phyloP scores from a whole-genome alignment of 2,888 invertebrate species.

The Xestia ashworthii region DNA sequence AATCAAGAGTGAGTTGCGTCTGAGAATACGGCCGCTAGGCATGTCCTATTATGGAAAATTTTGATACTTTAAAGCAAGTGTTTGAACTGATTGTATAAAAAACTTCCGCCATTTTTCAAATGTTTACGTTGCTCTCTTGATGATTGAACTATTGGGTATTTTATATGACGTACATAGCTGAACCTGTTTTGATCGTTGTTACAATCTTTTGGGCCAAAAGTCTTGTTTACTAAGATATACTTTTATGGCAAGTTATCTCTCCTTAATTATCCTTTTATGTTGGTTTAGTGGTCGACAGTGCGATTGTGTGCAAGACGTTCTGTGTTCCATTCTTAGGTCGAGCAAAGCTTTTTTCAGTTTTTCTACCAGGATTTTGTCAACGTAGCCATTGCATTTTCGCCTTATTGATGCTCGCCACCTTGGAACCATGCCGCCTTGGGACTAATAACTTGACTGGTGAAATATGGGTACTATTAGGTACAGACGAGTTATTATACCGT shows the following conservation, averaged over 20 bases:
- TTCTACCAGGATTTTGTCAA: neutral
- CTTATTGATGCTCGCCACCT: neutral
- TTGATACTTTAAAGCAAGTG: slow-evolving; percentile 24
- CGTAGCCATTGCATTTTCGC: neutral
- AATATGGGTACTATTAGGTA: neutral
- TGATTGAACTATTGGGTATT: slow-evolving; percentile 24
- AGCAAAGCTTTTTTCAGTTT: neutral
- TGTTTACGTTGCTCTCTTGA: slow-evolving; percentile 34
- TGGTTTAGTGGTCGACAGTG: neutral
- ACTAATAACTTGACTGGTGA: no score
- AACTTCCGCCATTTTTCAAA: slow-evolving; percentile 1
- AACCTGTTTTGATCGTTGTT: slow-evolving; percentile 26
- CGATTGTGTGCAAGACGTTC: neutral
- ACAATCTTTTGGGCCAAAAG: slow-evolving; percentile 15
- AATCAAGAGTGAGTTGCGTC: neutral
- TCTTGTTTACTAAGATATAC: slow-evolving; percentile 17
- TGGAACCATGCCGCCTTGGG: neutral
- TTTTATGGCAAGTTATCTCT: neutral
- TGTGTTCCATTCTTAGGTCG: neutral
- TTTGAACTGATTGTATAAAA: slow-evolving; percentile 16
- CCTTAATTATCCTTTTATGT: neutral
- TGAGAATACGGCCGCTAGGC: neutral
- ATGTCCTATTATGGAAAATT: slow-evolving; percentile 11
- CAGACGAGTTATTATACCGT: no score
- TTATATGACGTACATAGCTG: slow-evolving; percentile 28